Evolutionary conservation across 2,888 invertebrate genomes (phyloP).

Genomic region (Andrena bucephala): DNA sequence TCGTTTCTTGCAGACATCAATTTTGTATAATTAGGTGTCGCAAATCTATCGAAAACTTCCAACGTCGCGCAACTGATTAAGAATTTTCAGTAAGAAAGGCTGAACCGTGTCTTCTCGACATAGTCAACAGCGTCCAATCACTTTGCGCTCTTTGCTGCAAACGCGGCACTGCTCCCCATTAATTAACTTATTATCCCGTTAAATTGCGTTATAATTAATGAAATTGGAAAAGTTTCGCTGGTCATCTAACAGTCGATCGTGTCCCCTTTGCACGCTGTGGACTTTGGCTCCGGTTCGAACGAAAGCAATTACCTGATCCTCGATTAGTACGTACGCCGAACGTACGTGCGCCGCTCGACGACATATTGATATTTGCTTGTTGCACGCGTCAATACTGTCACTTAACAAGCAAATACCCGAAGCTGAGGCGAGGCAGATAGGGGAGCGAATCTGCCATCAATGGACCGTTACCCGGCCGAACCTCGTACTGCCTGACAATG

Average conservation of each 20-base stretch:
- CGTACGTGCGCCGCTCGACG: conserved; percentile 54
- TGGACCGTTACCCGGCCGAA: conserved; percentile 48
- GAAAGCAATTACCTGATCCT: conserved; percentile 64
- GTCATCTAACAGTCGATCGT: conserved; percentile 6
- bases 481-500: conserved; percentile 44
- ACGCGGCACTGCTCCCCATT: neutral
- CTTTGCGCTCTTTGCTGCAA: conserved; percentile 9
- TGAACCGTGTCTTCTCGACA: conserved; percentile 4
- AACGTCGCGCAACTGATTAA: too few relatives aligned
- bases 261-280: neutral
- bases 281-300: conserved; percentile 30
- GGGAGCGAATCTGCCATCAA: conserved; percentile 52
- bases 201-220: conserved; percentile 38
- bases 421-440: conserved; percentile 68
- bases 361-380: conserved; percentile 76
- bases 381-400: conserved; percentile 75
- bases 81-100: neutral
- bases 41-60: too few relatives aligned
- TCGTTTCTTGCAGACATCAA: too few relatives aligned
- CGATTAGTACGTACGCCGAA: conserved; percentile 44
- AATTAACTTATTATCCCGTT: conserved; percentile 27
- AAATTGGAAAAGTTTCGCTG: conserved; percentile 11
- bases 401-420: conserved; percentile 76
- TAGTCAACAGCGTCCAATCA: neutral
- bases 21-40: too few relatives aligned